Evolutionary conservation across 37 sponge, comb jelly and placozoan genomes (phyloP).

Genomic region (Spongilla lacustris): DNA sequence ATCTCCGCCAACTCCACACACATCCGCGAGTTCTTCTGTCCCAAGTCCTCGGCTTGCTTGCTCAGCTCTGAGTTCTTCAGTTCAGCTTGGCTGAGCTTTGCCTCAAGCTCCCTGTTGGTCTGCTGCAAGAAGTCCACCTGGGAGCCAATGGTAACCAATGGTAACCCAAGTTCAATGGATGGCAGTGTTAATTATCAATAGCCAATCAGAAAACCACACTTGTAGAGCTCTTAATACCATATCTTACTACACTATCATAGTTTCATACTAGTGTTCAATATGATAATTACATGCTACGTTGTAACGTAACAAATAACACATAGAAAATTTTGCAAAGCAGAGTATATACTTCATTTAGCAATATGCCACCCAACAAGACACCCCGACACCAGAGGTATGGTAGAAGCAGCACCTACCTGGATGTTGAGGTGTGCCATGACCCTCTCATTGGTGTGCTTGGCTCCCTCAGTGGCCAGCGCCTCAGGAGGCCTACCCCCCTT

Average conservation of each 20-base stretch:
- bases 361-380: no score
- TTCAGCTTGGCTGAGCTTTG: constrained; percentile 51
- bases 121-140: constrained; percentile 94
- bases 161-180: not conserved
- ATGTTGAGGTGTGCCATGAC: constrained; percentile 97
- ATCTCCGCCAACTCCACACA: constrained; percentile 71
- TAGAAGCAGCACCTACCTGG: constrained; percentile 59
- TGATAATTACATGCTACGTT: no score
- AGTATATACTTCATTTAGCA: no score
- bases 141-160: not conserved
- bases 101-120: constrained; percentile 86
- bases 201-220: not conserved
- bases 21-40: constrained; percentile 75
- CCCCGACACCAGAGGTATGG: no score
- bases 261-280: no score
- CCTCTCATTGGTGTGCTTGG: constrained; percentile 77
- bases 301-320: no score
- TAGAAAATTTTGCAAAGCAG: no score
- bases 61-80: constrained; percentile 39
- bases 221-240: no score
- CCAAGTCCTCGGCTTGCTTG: constrained; percentile 51
- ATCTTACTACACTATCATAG: no score
- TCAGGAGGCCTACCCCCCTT: constrained; percentile 94
- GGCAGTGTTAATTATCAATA: not conserved
- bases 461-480: constrained; percentile 84